A percentile compares a stretch with the other conserved stretches of the same genome.
Evolutionary conservation across 2,797 vertebrate species (phyloP).

Genomic region (Tangara arthus): DNA sequence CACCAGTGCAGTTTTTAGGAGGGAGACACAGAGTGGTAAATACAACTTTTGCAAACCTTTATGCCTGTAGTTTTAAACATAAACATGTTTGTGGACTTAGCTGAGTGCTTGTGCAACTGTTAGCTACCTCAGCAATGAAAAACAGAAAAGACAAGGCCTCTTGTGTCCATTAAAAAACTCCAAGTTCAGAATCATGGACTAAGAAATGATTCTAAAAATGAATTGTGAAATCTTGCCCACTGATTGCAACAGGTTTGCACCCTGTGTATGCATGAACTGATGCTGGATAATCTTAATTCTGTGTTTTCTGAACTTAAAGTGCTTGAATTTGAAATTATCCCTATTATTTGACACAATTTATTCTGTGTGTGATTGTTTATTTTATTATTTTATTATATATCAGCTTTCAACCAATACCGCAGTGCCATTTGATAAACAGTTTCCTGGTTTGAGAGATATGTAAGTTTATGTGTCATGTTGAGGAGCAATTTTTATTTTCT

Average conservation of each 20-base stretch:
- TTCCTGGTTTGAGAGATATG: neutral
- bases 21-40: neutral
- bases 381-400: neutral
- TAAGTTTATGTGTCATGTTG: neutral
- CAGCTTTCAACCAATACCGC: neutral
- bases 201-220: neutral
- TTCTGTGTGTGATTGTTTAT: neutral
- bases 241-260: neutral
- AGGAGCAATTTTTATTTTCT: neutral
- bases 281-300: neutral
- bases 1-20: neutral
- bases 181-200: neutral
- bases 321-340: neutral
- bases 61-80: neutral
- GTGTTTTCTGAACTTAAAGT: neutral
- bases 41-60: neutral
- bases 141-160: neutral
- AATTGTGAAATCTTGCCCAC: neutral
- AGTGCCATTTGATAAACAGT: neutral
- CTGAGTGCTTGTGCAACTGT: neutral
- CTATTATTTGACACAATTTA: neutral
- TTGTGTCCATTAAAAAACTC: rapidly evolving
- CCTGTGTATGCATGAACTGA: neutral
- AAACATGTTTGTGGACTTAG: neutral
- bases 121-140: neutral